Percentiles rank a stretch among this genome's conserved stretches.
phyloP scores from a whole-genome alignment of 2,113 vertebrate genomes.

The Grantiella picta region DNA sequence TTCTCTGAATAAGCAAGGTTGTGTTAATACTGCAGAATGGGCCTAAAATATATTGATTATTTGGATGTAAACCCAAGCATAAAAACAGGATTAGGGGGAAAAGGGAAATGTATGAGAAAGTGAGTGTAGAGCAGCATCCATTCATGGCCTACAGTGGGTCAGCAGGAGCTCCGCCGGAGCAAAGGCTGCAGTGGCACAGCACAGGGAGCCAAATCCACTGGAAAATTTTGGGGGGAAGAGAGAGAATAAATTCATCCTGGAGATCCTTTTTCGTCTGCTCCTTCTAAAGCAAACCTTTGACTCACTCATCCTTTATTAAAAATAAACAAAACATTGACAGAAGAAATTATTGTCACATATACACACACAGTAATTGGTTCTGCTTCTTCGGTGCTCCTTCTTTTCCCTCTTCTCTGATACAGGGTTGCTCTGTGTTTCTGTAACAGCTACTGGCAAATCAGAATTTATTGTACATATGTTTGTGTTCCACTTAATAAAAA shows the following conservation, averaged over 20 bases:
- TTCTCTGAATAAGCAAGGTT: background rate
- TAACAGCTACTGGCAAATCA: slow-evolving; percentile 52
- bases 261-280: background rate
- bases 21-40: background rate
- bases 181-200: background rate
- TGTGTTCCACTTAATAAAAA: slow-evolving; percentile 80
- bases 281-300: background rate
- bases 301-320: slow-evolving; percentile 49
- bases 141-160: accelerated
- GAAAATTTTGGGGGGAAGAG: background rate
- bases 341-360: slow-evolving; percentile 16
- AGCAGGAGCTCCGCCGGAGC: background rate
- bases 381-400: background rate
- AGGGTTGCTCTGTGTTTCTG: slow-evolving; percentile 14
- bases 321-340: slow-evolving; percentile 36
- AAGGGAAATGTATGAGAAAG: background rate
- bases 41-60: background rate
- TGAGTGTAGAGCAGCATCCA: background rate
- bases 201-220: background rate
- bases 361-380: background rate
- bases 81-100: background rate
- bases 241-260: background rate
- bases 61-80: background rate
- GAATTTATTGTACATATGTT: slow-evolving; percentile 80
- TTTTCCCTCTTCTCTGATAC: background rate